A percentile compares a stretch with the other conserved stretches of the same genome.
Evolutionary conservation across 2,113 vertebrate genomes (phyloP).

Genomic region (Coregonus clupeaformis): DNA sequence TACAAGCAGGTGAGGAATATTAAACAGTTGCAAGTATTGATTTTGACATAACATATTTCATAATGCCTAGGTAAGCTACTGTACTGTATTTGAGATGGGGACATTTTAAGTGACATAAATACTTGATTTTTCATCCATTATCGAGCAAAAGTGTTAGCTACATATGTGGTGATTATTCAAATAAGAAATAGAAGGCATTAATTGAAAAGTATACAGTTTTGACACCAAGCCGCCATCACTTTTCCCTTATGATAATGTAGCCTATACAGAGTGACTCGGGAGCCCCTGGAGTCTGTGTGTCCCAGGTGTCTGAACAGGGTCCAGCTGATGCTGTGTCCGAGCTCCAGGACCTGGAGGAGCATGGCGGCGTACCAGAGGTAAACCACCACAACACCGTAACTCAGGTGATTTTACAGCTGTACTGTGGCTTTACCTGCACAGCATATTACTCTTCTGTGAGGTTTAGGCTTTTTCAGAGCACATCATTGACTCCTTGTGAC

Average conservation of each 20-base stretch:
- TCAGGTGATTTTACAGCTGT: neutral
- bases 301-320: conserved; percentile 76
- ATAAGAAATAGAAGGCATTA: no score
- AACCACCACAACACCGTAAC: conserved; percentile 22
- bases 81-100: neutral
- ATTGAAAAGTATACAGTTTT: no score
- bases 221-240: neutral
- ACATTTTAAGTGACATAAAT: no score
- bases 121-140: no score
- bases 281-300: conserved; percentile 75
- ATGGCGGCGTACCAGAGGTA: conserved; percentile 79
- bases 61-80: no score
- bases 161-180: no score
- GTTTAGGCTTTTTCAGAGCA: no score
- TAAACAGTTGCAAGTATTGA: neutral
- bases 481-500: no score
- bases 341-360: conserved; percentile 63
- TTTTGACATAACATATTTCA: no score
- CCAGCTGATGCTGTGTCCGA: conserved; percentile 64
- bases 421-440: no score
- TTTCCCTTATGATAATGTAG: neutral
- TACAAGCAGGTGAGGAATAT: conserved; percentile 68
- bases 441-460: no score
- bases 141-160: no score
- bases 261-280: conserved; percentile 54